Conservation (phyloP, 2,888 invertebrate species). For the Meiosimyza decipiens region DNA sequence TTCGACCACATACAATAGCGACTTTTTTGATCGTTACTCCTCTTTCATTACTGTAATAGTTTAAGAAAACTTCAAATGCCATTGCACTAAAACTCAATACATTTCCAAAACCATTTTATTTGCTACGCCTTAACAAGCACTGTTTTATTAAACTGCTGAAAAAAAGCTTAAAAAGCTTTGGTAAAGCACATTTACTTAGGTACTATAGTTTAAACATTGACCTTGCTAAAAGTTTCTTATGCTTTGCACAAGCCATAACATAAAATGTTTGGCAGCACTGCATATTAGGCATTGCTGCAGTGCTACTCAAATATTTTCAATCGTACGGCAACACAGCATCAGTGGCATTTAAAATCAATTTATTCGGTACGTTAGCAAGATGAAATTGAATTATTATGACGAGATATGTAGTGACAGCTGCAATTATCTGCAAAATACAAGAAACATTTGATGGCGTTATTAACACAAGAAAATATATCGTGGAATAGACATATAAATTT, state of each 20-base stretch:
- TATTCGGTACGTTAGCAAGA: constrained; percentile 36
- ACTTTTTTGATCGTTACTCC: no score
- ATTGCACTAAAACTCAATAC: no score
- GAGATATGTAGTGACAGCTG: constrained; percentile 55
- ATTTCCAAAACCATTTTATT: constrained; percentile 6
- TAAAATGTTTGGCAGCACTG: no score
- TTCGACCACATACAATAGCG: no score
- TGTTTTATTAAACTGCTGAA: constrained; percentile 31
- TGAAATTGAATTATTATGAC: constrained; percentile 58
- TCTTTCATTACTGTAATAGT: no score
- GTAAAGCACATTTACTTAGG: constrained; percentile 34
- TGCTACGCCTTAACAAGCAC: constrained; percentile 31
- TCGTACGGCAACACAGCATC: not conserved
- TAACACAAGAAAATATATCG: no score
- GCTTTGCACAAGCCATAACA: no score
- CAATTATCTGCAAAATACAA: constrained; percentile 48
- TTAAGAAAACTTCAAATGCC: no score
- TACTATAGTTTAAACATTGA: not conserved
- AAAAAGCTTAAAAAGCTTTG: constrained; percentile 34
- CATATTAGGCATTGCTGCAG: no score
- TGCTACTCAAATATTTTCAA: no score
- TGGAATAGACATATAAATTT: constrained; percentile 4
- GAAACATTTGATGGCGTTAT: no score
- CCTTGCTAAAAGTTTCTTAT: no score
- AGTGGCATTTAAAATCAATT: not conserved